Evolutionary conservation across 2,797 vertebrate genomes (phyloP), one percentile per base, ranked within the genome.

Genomic region (Trematomus bernacchii): DNA sequence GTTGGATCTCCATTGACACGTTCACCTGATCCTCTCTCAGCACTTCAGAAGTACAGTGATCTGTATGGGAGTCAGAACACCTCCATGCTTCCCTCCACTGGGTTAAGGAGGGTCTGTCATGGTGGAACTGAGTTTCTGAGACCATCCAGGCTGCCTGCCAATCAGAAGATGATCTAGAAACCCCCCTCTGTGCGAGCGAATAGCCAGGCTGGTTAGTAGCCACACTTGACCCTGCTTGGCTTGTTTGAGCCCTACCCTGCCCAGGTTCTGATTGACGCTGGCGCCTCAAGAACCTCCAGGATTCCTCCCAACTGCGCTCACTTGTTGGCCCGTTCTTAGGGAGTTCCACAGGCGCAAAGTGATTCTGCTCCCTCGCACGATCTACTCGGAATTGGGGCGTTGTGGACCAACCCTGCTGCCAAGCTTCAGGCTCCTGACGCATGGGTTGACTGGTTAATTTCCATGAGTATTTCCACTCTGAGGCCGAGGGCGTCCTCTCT

Each of bases 71-170:
- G 40, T 7, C n/a, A 0, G 79, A 87, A n/a, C 75, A 77, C 68
- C 66, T 85, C 91, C 91, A 93, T 4, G 91, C 78, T 7, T 89
- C 82, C 12, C 51, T 84, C 92, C 92, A 94, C 40, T 89, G 84
- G 16, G 50, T 85, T 3, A 85, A 51, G 0, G 90, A 92, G 2
- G 88, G 90, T 71, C 30, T 85, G 21, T 92, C 85, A 47, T 90
- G 88, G 66, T 40, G 76, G 19, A 80, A 77, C 40, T 76, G 73
- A 53, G 65, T 81, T 55, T 89, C 82, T 53, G 87, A 87, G 61
- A 92, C 70, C 87, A 80, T 85, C 87, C 89, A 93, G 23, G 89
- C 75, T 5, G 66, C 51, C 57, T 83, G 81, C 90, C 90, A 93
- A 55, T 92, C 92, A 58, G 66, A 71, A 21, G 40, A 3, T 33